phyloP scores from a whole-genome alignment of 2,797 vertebrate species.

The Poeciliopsis paucimaculata region DNA sequence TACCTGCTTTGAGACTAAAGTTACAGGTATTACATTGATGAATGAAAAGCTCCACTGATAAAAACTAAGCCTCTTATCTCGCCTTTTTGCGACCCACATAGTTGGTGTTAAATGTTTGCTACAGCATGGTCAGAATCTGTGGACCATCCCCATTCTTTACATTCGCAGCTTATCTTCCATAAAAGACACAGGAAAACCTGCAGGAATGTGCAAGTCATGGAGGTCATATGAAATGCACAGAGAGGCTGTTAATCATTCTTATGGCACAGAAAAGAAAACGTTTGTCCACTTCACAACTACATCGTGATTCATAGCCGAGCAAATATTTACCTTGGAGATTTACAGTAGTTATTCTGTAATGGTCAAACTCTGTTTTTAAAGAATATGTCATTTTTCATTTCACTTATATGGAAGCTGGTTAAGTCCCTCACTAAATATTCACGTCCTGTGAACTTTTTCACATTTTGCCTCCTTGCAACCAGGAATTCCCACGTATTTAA shows the following conservation, averaged over 20 bases:
- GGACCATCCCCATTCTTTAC: constrained; percentile 34
- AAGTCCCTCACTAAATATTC: neutral
- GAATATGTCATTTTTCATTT: constrained; percentile 13
- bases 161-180: constrained; percentile 27
- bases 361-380: neutral
- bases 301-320: neutral
- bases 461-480: neutral
- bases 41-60: neutral
- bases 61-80: neutral
- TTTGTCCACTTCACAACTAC: neutral
- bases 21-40: neutral
- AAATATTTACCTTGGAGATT: constrained; percentile 37
- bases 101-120: constrained; percentile 6
- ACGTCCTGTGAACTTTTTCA: neutral
- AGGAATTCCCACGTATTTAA: neutral
- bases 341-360: constrained; percentile 11
- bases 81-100: neutral
- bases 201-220: constrained; percentile 23
- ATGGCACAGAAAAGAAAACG: constrained; percentile 23
- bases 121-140: constrained; percentile 25
- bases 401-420: neutral
- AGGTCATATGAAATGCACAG: constrained; percentile 38
- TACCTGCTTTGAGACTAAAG: neutral
- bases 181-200: constrained; percentile 16
- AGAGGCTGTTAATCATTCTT: constrained; percentile 57